Conservation (phyloP, 2,888 invertebrate species). For the Carpatolechia fugitivella region DNA sequence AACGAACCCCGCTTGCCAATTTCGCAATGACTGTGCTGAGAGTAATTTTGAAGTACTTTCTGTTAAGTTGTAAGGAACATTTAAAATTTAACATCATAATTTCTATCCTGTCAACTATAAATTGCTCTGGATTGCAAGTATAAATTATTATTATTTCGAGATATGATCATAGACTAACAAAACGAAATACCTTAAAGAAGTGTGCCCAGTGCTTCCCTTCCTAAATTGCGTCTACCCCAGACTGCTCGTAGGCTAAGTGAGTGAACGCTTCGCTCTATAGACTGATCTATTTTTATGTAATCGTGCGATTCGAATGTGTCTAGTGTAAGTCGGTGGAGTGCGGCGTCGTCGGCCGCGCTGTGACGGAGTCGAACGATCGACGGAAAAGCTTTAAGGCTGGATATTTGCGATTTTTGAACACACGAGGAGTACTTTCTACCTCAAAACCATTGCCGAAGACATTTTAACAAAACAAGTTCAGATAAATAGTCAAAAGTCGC, state of each 20-base stretch:
- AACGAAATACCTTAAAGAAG: not conserved
- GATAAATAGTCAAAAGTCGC: constrained; percentile 6
- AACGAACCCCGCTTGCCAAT: not conserved
- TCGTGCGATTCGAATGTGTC: constrained; percentile 70
- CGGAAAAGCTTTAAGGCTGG: constrained; percentile 17
- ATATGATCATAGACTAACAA: not conserved
- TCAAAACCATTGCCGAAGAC: not conserved
- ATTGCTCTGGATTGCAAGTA: too few species aligned
- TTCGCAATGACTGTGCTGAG: constrained; percentile 15
- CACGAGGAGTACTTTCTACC: too few species aligned
- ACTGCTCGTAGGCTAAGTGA: constrained; percentile 72
- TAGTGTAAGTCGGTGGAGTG: constrained; percentile 51
- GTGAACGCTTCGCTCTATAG: constrained; percentile 68
- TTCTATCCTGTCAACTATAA: too few species aligned
- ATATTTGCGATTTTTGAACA: not conserved
- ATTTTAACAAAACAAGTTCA: too few species aligned
- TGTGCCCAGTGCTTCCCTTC: constrained; percentile 15
- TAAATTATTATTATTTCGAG: not conserved
- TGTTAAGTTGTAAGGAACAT: too few species aligned
- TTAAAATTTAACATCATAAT: too few species aligned
- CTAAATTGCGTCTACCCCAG: constrained; percentile 39
- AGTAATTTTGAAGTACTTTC: constrained; percentile 26
- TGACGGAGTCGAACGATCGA: constrained; percentile 43
- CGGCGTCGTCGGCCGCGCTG: constrained; percentile 61
- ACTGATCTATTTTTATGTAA: constrained; percentile 74